Conservation (phyloP, 92 coral and sea anemone species). For the Plumapathes pennacea region DNA sequence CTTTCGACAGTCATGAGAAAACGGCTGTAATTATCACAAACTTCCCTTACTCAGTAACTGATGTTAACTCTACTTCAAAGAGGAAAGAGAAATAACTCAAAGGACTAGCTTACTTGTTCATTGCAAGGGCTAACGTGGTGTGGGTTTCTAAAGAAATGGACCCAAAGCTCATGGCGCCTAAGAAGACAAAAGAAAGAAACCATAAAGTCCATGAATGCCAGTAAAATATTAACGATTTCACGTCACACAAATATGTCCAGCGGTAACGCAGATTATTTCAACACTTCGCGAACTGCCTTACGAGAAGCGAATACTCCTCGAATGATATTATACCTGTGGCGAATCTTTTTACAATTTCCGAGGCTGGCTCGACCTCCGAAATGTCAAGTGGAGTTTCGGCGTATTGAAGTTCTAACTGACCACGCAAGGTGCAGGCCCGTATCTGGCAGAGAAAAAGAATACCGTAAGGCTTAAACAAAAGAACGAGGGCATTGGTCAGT, state of each 20-base stretch:
- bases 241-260: background rate
- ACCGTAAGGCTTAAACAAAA: background rate
- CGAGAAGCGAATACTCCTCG: background rate
- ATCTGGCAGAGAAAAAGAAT: slow-evolving; percentile 45
- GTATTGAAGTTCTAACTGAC: slow-evolving; percentile 85
- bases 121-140: slow-evolving; percentile 84
- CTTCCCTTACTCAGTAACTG: too few species aligned
- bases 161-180: slow-evolving; percentile 99
- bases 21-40: too few species aligned
- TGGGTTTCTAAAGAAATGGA: slow-evolving; percentile 96
- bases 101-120: slow-evolving; percentile 74
- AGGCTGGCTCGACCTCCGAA: slow-evolving; percentile 93
- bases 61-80: too few species aligned
- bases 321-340: slow-evolving; percentile 68
- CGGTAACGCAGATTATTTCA: background rate
- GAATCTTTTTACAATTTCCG: slow-evolving; percentile 90
- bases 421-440: slow-evolving; percentile 93
- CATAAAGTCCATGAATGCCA: background rate
- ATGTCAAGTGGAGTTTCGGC: slow-evolving; percentile 69
- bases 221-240: too few species aligned
- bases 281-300: background rate
- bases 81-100: too few species aligned
- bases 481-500: too few species aligned
- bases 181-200: background rate
- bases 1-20: too few species aligned